These are phyloP conservation scores for Onthophagus sagittarius DNA, from an alignment of 2,888 invertebrate species.

Conservation along the genomic window DNA sequence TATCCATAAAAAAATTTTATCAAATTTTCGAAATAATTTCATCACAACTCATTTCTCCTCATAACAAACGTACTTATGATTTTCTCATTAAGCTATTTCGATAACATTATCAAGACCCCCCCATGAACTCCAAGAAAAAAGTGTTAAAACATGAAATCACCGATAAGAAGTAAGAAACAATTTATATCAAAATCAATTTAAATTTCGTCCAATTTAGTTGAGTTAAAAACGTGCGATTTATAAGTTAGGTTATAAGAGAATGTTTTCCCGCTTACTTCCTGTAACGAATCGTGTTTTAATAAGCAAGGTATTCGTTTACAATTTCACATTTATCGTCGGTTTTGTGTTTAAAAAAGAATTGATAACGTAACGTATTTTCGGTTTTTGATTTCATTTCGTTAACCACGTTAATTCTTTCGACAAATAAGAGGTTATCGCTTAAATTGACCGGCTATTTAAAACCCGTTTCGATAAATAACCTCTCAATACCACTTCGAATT, in stretches of 20 bases:
- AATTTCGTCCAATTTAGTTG: neutral
- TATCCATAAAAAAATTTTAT: too few species aligned
- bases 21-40: neutral
- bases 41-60: neutral
- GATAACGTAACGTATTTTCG: neutral
- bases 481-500: neutral
- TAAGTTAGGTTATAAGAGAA: neutral
- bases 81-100: neutral
- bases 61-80: neutral
- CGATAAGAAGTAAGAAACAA: neutral
- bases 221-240: neutral
- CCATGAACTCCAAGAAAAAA: neutral
- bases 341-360: neutral
- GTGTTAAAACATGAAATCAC: neutral
- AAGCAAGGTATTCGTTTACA: neutral
- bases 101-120: neutral
- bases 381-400: neutral
- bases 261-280: constrained; percentile 13
- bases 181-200: neutral
- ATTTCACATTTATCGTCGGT: neutral
- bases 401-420: neutral
- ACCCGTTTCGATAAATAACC: neutral
- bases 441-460: neutral
- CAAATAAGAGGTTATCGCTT: constrained; percentile 4
- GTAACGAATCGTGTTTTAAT: neutral